phyloP scores from a whole-genome alignment of 2,888 invertebrate species.

The Girardia tigrina region DNA sequence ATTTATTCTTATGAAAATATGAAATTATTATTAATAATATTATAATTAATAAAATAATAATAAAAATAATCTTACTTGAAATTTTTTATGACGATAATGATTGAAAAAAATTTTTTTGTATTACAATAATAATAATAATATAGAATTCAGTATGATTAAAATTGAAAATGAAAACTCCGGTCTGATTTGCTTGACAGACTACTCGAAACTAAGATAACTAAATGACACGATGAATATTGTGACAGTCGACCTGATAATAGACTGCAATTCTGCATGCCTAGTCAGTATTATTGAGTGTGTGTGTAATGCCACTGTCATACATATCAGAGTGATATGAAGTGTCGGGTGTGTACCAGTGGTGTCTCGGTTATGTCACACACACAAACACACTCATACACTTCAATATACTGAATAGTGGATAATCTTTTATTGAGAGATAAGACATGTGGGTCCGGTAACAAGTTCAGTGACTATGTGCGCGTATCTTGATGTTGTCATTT shows the following conservation, averaged over 20 bases:
- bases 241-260: conserved; percentile 23
- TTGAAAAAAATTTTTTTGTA: too few relatives aligned
- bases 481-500: conserved; percentile 19
- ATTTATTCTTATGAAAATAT: too few relatives aligned
- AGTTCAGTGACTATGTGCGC: neutral
- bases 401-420: conserved; percentile 18
- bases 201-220: conserved; percentile 23
- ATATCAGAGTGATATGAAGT: neutral
- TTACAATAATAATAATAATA: conserved; percentile 10
- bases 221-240: conserved; percentile 23
- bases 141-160: neutral
- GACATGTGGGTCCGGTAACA: conserved; percentile 19
- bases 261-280: conserved; percentile 23
- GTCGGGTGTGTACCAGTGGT: neutral
- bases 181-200: conserved; percentile 23
- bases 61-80: conserved; percentile 12
- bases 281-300: neutral
- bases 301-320: conserved; percentile 16
- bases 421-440: conserved; percentile 10
- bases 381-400: neutral
- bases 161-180: conserved; percentile 23
- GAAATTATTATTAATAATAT: neutral
- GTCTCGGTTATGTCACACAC: neutral
- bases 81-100: neutral
- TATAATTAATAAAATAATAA: neutral